Evolutionary conservation across 2,888 invertebrate species (phyloP).

Genomic region (Eupeodes luniger): DNA sequence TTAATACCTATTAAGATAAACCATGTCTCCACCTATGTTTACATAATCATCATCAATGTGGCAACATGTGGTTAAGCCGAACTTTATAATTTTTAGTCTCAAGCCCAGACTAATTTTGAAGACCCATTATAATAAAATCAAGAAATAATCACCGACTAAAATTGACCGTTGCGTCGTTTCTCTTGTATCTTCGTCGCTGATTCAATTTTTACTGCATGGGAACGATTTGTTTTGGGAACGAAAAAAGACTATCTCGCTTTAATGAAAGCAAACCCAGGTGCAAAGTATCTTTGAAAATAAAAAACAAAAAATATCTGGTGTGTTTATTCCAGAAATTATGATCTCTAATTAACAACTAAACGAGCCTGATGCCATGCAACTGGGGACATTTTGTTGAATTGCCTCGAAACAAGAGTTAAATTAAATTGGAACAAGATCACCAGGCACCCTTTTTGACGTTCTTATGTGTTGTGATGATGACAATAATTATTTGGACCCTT

Average conservation of each 20-base stretch:
- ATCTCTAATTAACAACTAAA: constrained; percentile 65
- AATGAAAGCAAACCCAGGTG: constrained; percentile 49
- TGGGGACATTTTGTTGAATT: constrained; percentile 43
- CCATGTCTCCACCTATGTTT: constrained; percentile 64
- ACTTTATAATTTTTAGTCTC: constrained; percentile 48
- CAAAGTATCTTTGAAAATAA: constrained; percentile 31
- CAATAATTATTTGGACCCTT: constrained; percentile 51
- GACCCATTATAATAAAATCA: constrained; percentile 5
- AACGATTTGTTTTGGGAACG: constrained; percentile 40
- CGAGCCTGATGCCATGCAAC: constrained; percentile 41
- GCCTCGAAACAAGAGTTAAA: constrained; percentile 44
- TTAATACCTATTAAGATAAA: constrained; percentile 14
- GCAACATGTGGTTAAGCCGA: constrained; percentile 43
- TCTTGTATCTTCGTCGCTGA: constrained; percentile 29
- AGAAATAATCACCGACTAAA: background rate
- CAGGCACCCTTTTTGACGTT: constrained; percentile 51
- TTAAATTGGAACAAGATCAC: constrained; percentile 69
- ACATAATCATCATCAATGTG: constrained; percentile 56
- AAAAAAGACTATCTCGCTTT: background rate
- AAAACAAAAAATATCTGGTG: background rate
- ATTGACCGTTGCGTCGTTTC: constrained; percentile 37
- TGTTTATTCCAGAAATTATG: constrained; percentile 57
- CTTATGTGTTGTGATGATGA: constrained; percentile 6
- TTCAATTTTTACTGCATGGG: constrained; percentile 49
- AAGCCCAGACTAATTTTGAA: constrained; percentile 63